Percentiles rank a stretch among this genome's conserved stretches.
Evolutionary conservation across 2,113 vertebrate species (phyloP).

Genomic region (Tetraodon nigroviridis): DNA sequence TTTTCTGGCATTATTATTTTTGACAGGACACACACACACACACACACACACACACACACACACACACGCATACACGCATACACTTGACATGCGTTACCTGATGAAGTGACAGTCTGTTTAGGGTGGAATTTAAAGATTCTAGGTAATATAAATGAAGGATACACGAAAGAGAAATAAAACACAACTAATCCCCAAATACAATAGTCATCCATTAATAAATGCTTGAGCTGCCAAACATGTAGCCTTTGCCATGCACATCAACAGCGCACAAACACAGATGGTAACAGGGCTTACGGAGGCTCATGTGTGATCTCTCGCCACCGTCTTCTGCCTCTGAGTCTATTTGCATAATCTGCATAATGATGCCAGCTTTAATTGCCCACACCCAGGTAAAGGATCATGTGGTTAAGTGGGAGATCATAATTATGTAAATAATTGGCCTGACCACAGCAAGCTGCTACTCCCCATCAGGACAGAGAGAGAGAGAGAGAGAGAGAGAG

Average conservation of each 20-base stretch:
- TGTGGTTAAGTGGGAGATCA: slow-evolving; percentile 99
- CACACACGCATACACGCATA: background rate
- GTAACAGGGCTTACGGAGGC: slow-evolving; percentile 49
- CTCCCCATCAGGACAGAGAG: slow-evolving; percentile 87
- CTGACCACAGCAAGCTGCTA: slow-evolving; percentile 95
- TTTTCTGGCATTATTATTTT: slow-evolving; percentile 75
- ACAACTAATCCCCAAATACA: background rate
- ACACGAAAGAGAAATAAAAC: background rate
- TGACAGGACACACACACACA: slow-evolving; percentile 10
- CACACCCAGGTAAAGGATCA: slow-evolving; percentile 95
- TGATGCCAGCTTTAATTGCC: slow-evolving; percentile 93
- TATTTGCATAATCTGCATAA: slow-evolving; percentile 98
- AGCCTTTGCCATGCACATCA: slow-evolving; percentile 9
- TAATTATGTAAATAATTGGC: slow-evolving; percentile 99
- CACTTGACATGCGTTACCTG: background rate
- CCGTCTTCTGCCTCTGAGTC: slow-evolving; percentile 78
- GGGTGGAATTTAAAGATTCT: no score
- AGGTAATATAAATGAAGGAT: background rate
- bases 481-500: slow-evolving; percentile 12
- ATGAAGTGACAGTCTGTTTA: no score
- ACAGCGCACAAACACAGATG: background rate
- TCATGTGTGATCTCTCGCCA: slow-evolving; percentile 80
- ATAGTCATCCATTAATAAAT: background rate
- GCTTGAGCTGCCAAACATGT: slow-evolving; percentile 10
- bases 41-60: slow-evolving; percentile 4